Evolutionary conservation across 2,888 invertebrate species (phyloP).

Genomic region (Agrypnus murinus): DNA sequence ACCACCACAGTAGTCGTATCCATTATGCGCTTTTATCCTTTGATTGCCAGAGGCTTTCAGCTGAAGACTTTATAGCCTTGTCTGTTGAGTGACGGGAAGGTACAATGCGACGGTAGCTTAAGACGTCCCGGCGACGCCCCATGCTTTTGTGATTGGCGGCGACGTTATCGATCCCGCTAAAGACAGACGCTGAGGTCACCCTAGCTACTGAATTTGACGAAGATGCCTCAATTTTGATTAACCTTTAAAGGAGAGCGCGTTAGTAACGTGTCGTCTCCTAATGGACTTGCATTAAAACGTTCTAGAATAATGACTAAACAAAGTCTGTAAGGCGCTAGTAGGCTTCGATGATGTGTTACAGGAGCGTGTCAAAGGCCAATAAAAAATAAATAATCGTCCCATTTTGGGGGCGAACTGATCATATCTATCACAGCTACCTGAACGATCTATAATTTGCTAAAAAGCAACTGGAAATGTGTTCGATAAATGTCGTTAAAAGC

Average conservation of each 20-base stretch:
- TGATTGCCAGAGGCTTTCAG: constrained; percentile 54
- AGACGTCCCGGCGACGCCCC: constrained; percentile 58
- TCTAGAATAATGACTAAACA: constrained; percentile 45
- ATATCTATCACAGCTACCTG: constrained; percentile 46
- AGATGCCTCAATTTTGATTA: constrained; percentile 51
- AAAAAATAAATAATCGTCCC: constrained; percentile 50
- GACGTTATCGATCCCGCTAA: constrained; percentile 58
- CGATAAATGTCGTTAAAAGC: constrained; percentile 41
- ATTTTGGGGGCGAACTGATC: constrained; percentile 44
- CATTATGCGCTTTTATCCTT: constrained; percentile 58
- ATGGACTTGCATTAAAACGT: constrained; percentile 57
- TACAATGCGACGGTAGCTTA: constrained; percentile 51
- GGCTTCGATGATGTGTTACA: constrained; percentile 33
- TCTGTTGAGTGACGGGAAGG: constrained; percentile 57
- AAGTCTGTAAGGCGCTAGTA: constrained; percentile 5
- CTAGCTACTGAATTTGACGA: constrained; percentile 26
- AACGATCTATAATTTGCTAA: constrained; percentile 49
- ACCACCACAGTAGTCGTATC: constrained; percentile 54
- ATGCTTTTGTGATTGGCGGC: constrained; percentile 61
- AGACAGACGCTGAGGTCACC: constrained; percentile 49
- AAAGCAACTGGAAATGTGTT: constrained; percentile 43
- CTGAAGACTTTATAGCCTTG: constrained; percentile 41
- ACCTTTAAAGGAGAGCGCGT: constrained; percentile 49
- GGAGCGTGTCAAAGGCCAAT: constrained; percentile 52
- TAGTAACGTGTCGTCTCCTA: constrained; percentile 49